Conservation (phyloP, 2,797 vertebrate species). For the Pelodytes ibericus region DNA sequence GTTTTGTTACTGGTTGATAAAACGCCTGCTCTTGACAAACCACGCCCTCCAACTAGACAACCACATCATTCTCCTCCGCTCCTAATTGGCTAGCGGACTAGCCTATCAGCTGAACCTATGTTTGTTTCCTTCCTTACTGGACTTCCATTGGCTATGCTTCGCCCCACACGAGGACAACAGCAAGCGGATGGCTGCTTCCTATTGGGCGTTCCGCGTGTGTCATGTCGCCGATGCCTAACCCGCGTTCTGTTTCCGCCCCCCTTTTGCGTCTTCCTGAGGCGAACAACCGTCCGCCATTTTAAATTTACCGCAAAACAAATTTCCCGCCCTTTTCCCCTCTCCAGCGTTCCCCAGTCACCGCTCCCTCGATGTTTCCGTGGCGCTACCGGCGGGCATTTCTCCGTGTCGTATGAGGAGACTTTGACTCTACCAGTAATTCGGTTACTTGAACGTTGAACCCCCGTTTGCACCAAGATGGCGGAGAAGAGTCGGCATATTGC, state of each 20-base stretch:
- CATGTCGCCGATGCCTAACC: too few relatives aligned
- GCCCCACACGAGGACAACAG: too few relatives aligned
- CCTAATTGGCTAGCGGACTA: background rate
- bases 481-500: constrained; percentile 24
- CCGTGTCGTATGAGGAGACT: too few relatives aligned
- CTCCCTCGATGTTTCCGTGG: constrained; percentile 11
- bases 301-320: background rate
- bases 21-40: constrained; percentile 3
- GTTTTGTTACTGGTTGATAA: background rate
- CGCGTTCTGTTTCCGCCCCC: background rate
- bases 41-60: background rate
- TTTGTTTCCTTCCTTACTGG: too few relatives aligned
- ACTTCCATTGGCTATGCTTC: background rate
- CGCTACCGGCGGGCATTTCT: background rate
- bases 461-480: constrained; percentile 10
- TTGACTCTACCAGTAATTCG: too few relatives aligned
- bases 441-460: constrained; percentile 2
- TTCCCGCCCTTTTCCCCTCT: constrained; percentile 43
- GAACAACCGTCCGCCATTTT: constrained; percentile 32
- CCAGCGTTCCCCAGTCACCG: too few relatives aligned
- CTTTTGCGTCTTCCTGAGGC: background rate
- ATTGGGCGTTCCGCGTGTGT: background rate
- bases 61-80: too few relatives aligned
- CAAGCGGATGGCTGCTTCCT: background rate
- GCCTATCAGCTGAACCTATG: too few relatives aligned